Evolutionary conservation across 2,113 vertebrate species (phyloP).

Genomic region (Archilochus colubris): DNA sequence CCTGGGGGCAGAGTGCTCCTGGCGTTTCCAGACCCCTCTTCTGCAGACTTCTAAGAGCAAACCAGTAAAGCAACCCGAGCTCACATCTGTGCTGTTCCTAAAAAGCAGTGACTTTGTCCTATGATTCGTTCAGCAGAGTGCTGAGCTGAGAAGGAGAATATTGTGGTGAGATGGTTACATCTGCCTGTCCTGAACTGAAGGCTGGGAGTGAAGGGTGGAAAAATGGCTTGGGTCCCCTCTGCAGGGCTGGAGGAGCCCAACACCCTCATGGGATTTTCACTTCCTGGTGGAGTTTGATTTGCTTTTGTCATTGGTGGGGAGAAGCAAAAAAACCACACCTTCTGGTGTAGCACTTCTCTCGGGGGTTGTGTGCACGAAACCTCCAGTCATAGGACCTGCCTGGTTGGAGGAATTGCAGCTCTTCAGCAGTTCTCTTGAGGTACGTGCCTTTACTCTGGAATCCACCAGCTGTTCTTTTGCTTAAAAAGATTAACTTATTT

Average conservation of each 20-base stretch:
- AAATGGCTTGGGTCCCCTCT: not conserved
- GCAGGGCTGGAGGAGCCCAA: constrained; percentile 7
- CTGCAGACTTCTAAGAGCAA: not conserved
- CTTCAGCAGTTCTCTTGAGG: constrained; percentile 17
- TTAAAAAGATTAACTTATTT: not conserved
- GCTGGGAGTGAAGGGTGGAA: not conserved
- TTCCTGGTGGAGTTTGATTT: constrained; percentile 49
- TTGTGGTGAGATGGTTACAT: not conserved
- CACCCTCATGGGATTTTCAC: not conserved
- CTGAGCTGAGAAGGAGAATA: not conserved
- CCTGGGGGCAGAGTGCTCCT: not conserved
- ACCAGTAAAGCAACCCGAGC: not conserved
- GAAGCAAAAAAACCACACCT: constrained; percentile 59
- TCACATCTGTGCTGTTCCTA: not conserved
- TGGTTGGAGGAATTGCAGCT: not conserved
- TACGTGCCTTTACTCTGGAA: constrained; percentile 37
- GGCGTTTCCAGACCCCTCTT: not conserved
- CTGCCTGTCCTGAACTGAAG: not conserved
- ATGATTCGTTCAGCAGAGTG: not conserved
- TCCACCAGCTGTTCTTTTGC: not conserved
- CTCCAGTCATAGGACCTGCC: constrained; percentile 1
- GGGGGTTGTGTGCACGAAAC: not conserved
- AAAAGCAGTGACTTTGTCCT: not conserved
- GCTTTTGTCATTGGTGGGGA: constrained; percentile 50
- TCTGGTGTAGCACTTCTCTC: not conserved